Conservation (phyloP, 2,113 vertebrate genomes). For the Ptychochromis oligacanthus region DNA sequence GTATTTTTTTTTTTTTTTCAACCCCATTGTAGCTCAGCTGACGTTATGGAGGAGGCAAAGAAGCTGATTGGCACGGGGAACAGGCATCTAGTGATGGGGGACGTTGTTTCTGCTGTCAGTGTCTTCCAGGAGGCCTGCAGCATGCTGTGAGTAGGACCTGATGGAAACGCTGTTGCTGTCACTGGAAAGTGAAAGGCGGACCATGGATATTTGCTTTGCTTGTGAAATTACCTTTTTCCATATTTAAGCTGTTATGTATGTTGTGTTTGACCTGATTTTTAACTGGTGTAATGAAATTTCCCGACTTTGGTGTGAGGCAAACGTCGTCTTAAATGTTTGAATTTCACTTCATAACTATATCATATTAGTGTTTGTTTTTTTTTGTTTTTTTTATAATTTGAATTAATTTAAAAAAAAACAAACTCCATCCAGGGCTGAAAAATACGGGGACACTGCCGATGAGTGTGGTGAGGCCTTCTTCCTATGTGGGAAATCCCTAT, state of each 20-base stretch:
- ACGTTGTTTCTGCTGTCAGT: conserved; percentile 91
- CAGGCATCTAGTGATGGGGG: conserved; percentile 94
- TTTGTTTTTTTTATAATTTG: too few relatives aligned
- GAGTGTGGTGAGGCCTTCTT: conserved; percentile 97
- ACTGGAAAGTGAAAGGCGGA: background rate
- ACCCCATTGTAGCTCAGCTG: conserved; percentile 70
- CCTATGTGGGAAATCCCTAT: conserved; percentile 93
- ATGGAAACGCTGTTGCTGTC: too few relatives aligned
- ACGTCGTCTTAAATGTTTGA: background rate
- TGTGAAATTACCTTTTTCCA: background rate
- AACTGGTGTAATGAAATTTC: too few relatives aligned
- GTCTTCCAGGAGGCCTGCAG: conserved; percentile 96
- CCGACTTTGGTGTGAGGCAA: too few relatives aligned
- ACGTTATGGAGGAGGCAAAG: conserved; percentile 92
- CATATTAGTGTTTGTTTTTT: too few relatives aligned
- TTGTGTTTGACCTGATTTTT: background rate
- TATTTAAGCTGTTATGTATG: too few relatives aligned
- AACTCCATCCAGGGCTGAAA: conserved; percentile 89
- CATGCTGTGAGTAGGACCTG: conserved; percentile 84
- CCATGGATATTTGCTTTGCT: background rate
- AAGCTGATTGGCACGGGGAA: conserved; percentile 94
- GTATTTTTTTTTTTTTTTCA: background rate
- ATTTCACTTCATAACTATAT: background rate
- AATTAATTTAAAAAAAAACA: too few relatives aligned
- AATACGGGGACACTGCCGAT: conserved; percentile 93